phyloP scores from a whole-genome alignment of 2,113 vertebrate genomes.

The Myiagra hebetior region DNA sequence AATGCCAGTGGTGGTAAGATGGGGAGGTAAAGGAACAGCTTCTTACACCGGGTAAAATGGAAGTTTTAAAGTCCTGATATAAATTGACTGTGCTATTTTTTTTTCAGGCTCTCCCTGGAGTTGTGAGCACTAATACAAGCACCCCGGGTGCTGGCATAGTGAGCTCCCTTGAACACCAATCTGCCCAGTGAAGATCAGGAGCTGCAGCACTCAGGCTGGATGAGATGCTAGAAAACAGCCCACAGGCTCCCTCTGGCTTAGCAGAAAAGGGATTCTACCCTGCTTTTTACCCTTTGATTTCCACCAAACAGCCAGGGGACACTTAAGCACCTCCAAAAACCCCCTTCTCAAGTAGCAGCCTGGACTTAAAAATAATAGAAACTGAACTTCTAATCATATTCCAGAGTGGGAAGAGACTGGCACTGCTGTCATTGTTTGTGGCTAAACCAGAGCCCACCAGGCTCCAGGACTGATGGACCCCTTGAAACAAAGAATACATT shows the following conservation, averaged over 20 bases:
- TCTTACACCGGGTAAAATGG: background rate
- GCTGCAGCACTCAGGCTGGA: fast-evolving
- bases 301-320: background rate
- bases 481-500: background rate
- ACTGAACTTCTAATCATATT: background rate
- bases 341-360: background rate
- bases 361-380: background rate
- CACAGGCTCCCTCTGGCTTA: background rate
- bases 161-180: background rate
- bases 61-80: background rate
- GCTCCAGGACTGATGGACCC: background rate
- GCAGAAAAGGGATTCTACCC: background rate
- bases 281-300: background rate
- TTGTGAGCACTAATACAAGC: background rate
- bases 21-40: background rate
- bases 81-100: background rate
- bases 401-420: background rate
- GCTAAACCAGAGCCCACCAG: background rate
- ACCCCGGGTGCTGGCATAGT: background rate
- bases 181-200: background rate
- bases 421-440: background rate
- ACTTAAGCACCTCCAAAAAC: background rate
- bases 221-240: background rate
- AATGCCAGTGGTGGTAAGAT: background rate
- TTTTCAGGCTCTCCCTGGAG: background rate